These are phyloP conservation scores for Patella pellucida DNA, from an alignment of 2,888 invertebrate species.

Conservation along the genomic window DNA sequence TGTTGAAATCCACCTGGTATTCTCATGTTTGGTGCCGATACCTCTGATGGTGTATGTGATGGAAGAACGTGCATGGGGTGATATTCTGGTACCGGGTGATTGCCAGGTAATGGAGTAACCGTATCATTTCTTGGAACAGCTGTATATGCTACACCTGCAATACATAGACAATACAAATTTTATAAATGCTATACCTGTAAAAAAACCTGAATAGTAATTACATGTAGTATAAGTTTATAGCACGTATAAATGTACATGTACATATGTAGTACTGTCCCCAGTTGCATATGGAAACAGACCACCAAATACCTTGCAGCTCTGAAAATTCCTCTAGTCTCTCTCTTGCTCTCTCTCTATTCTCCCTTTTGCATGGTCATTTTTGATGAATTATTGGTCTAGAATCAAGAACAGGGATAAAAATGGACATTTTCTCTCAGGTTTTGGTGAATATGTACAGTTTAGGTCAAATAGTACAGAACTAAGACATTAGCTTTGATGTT, in stretches of 20 bases:
- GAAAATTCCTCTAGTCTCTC: background rate
- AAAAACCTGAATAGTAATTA: too few species aligned
- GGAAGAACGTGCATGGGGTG: background rate
- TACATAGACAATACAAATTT: background rate
- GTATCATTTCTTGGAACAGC: background rate
- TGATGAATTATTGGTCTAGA: too few species aligned
- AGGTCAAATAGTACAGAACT: too few species aligned
- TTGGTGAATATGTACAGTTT: too few species aligned
- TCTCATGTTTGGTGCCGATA: background rate
- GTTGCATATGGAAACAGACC: background rate
- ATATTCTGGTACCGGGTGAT: background rate
- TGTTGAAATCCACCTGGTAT: slow-evolving; percentile 1
- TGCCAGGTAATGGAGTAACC: background rate
- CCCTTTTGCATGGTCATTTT: too few species aligned
- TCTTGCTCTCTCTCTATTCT: background rate
- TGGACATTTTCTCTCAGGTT: background rate
- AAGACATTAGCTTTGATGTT: too few species aligned
- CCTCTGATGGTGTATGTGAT: background rate
- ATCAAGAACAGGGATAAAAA: slow-evolving; percentile 7
- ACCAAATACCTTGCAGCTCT: background rate
- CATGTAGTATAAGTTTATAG: too few species aligned
- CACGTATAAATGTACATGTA: too few species aligned
- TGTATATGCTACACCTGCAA: slow-evolving; percentile 5
- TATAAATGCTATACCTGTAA: too few species aligned
- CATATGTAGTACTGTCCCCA: too few species aligned